These are phyloP conservation scores for Uria aalge DNA, from an alignment of 2,113 vertebrate genomes.

Conservation along the genomic window DNA sequence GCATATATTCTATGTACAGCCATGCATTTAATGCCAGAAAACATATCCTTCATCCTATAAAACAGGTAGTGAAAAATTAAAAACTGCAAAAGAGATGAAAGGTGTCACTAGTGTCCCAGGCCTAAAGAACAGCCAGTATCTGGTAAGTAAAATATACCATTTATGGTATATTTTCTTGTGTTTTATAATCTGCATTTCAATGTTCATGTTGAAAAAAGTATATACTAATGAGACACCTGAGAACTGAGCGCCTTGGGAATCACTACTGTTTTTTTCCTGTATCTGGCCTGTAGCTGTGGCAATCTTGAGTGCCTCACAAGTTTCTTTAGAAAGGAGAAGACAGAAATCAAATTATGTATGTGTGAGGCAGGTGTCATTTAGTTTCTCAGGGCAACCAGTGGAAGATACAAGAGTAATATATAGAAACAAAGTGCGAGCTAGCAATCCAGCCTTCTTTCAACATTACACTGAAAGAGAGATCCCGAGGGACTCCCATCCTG, in stretches of 20 bases:
- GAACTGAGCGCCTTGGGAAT: neutral
- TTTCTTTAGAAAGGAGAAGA: neutral
- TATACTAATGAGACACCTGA: neutral
- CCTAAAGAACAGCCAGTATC: neutral
- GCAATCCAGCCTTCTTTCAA: neutral
- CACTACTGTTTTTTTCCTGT: neutral
- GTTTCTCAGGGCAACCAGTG: neutral
- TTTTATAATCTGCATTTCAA: neutral
- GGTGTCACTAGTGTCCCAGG: neutral
- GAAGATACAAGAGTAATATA: neutral
- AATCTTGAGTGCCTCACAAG: neutral
- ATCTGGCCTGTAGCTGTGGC: neutral
- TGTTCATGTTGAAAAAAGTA: neutral
- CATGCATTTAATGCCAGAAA: neutral
- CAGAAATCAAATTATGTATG: neutral
- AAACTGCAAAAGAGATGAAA: neutral
- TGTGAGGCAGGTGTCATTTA: neutral
- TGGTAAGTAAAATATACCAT: neutral
- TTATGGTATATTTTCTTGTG: neutral
- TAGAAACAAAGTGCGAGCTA: neutral
- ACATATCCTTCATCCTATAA: neutral
- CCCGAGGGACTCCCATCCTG: accelerated
- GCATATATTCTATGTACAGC: neutral
- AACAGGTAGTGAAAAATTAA: neutral
- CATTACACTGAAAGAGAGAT: neutral